Base-by-base conservation (phyloP, 2,797 vertebrate genomes). In the Scolopax rusticola region DNA sequence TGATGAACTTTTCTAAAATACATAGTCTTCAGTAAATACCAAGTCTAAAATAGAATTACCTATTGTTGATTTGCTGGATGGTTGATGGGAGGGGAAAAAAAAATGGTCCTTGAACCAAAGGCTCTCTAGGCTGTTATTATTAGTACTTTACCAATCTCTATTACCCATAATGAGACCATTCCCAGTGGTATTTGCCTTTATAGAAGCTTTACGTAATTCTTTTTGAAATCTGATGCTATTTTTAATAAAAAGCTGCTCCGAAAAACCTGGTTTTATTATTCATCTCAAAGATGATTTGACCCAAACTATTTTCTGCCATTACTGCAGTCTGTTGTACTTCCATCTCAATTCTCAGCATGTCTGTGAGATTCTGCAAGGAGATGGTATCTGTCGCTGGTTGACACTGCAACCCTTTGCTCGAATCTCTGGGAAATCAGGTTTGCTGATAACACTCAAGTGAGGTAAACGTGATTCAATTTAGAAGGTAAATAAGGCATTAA, bases 401-500 rank as follows among this genome's bases (percentile, higher is more conserved):
- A 64, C 38, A 33, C 1, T 8, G 25, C 36, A 84, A 23, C 68
- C 53, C 47, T 93, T 70, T 89, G 43, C 64, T 32, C 53, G 82
- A 83, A 75, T 87, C 82, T 81, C 59, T 61, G 43, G 71, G 63
- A 90, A 90, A 59, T 86, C 33, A 30, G 33, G 28, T 84, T 89
- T 95, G 51, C 89, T 73, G 89, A n/a, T 95, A 93, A 69, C 54
- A 89, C 77, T 85, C 30, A 71, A 80, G 68, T 71, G 89, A 71
- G 60, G 68, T 79, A 83, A 89, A 89, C 5, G 28, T 0, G 0
- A 50, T 74, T 87, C 40, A 38, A 3, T 91, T 79, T 68, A 77
- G 60, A 85, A 89, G 67, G 70, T 45, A 92, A 61, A 83, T 48
- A 60, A 79, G 47, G 69, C 53, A 61, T 82, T 87, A 47, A n/a